Evolutionary conservation across 1,140 invertebrate genomes (phyloP).

Genomic region (Diachasma alloeum): DNA sequence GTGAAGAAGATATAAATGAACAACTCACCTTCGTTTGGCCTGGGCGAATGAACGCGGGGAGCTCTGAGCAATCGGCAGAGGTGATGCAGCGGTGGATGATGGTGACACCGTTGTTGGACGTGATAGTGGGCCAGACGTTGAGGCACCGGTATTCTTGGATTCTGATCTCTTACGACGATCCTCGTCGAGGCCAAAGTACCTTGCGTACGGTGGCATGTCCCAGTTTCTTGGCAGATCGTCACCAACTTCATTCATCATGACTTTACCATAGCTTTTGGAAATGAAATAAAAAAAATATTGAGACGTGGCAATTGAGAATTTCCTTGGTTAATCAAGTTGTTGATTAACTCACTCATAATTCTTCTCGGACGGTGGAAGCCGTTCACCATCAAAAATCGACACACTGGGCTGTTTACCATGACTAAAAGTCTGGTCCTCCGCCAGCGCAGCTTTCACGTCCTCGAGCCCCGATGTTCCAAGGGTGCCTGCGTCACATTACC

Average conservation of each 20-base stretch:
- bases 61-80: constrained; percentile 8
- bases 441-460: constrained; percentile 40
- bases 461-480: constrained; percentile 43
- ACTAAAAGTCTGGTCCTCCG: constrained; percentile 34
- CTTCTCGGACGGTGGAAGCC: constrained; percentile 39
- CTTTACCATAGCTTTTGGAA: constrained; percentile 45
- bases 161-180: constrained; percentile 53
- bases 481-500: constrained; percentile 33
- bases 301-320: background rate
- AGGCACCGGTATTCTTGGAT: constrained; percentile 19
- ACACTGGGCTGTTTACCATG: constrained; percentile 26
- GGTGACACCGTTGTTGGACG: constrained; percentile 33
- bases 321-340: background rate
- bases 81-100: constrained; percentile 26
- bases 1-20: too few relatives aligned
- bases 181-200: constrained; percentile 38
- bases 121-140: background rate
- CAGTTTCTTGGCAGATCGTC: constrained; percentile 43
- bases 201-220: constrained; percentile 39
- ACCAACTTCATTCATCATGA: constrained; percentile 46
- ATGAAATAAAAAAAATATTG: background rate
- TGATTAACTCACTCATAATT: constrained; percentile 49
- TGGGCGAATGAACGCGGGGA: constrained; percentile 33
- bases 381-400: constrained; percentile 33
- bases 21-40: constrained; percentile 48